Base-by-base conservation (phyloP, 1,140 invertebrate genomes). In the Neodiprion pinetum region DNA sequence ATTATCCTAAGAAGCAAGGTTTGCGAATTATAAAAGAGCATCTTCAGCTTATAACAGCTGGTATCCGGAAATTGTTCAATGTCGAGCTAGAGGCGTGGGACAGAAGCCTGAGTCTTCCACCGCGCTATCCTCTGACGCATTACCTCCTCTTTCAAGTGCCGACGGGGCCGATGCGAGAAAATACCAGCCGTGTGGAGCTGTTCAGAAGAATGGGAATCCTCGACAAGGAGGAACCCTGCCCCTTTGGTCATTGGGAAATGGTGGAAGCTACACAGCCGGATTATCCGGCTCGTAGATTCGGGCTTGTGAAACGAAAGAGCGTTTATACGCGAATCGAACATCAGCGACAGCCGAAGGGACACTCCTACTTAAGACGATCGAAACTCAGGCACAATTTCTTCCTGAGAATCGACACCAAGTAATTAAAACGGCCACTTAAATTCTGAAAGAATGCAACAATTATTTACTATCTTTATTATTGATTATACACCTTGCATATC, bases 61-160 rank as follows among this genome's bases (percentile, higher is more conserved):
- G 70, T 3, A 70, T 78, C 9, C 70, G 77, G 17, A 69, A 74
- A 67, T 72, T 78, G 17, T 74, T 74, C 47, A 73, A 73, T 28
- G 49, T 74, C 1, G 77, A 78, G 69, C 65, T 47, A 48, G 72
- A 66, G 40, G 72, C 40, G 72, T 48, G 12, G 47, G 21, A 72
- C 14, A 67, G 77, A n/a, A 78, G 75, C 66, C 74, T 78, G 5
- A 67, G 70, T 47, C 75, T 78, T 23, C 77, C 77, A 14, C 72
- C 74, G 11, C 72, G 71, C n/a, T 76, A 78, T 74, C 74, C 77
- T 1, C 72, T 70, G 72, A 78, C 77, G 12, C 75, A 76, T 66
- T 78, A 76, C 74, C 49, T 78, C 9, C 40, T 74, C 48, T 78
- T 69, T 69, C 74, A 72, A 40, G 66, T 75, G 23, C 76, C 76